Evolutionary conservation across 2,888 invertebrate genomes (phyloP).

Genomic region (Zygogramma bicolorata): DNA sequence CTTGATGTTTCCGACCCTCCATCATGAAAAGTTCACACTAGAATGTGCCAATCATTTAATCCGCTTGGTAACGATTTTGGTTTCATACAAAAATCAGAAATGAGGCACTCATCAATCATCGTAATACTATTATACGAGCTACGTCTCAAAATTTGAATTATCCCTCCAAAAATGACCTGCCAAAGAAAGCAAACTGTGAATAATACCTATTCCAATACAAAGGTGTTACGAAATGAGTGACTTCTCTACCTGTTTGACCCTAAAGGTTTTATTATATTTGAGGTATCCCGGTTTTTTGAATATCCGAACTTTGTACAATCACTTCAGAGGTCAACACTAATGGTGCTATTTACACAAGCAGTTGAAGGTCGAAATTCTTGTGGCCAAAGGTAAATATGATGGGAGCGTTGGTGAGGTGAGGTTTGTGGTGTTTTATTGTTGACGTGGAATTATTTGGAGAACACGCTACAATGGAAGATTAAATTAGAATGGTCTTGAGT

Average conservation of each 20-base stretch:
- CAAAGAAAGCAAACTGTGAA: slow-evolving; percentile 11
- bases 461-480: background rate
- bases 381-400: slow-evolving; percentile 9
- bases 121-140: background rate
- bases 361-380: slow-evolving; percentile 40
- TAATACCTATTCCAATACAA: background rate
- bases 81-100: background rate
- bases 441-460: background rate
- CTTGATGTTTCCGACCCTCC: background rate
- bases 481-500: no score
- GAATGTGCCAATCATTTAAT: background rate
- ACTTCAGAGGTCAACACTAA: slow-evolving; percentile 39
- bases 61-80: background rate
- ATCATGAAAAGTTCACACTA: background rate
- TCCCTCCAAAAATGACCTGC: slow-evolving; percentile 7
- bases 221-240: slow-evolving; percentile 14
- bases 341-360: slow-evolving; percentile 42
- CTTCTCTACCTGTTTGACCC: slow-evolving; percentile 19
- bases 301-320: slow-evolving; percentile 44
- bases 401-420: slow-evolving; percentile 5
- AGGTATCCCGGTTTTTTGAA: slow-evolving; percentile 22
- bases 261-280: slow-evolving; percentile 17
- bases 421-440: background rate
- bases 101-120: slow-evolving; percentile 15
- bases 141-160: background rate